These are phyloP conservation scores for Tetranychus piercei DNA, from an alignment of 2,888 invertebrate species.

Conservation along the genomic window DNA sequence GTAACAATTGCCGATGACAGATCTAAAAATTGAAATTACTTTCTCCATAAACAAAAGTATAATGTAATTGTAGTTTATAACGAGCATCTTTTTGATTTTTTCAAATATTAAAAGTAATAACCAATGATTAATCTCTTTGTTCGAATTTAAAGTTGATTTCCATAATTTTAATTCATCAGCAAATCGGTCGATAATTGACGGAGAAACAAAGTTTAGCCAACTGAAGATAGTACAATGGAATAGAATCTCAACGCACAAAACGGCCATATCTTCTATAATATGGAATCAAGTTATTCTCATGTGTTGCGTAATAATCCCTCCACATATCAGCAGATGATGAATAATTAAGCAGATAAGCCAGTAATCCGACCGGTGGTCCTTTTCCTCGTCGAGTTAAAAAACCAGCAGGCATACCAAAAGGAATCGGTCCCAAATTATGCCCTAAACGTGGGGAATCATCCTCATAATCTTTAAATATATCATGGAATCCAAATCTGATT, in stretches of 20 bases:
- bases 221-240: neutral
- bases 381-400: conserved; percentile 13
- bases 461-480: conserved; percentile 7
- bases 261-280: neutral
- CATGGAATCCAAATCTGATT: conserved; percentile 7
- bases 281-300: neutral
- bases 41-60: neutral
- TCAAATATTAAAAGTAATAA: too few relatives aligned
- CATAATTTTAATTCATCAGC: too few relatives aligned
- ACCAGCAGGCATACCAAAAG: conserved; percentile 17
- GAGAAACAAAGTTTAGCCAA: neutral
- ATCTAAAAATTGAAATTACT: neutral
- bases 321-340: conserved; percentile 1
- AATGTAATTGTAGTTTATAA: neutral
- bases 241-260: neutral
- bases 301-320: neutral
- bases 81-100: too few relatives aligned
- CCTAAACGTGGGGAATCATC: neutral
- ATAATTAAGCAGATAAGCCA: conserved; percentile 14
- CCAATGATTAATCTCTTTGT: too few relatives aligned
- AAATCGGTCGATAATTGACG: neutral
- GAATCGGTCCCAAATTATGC: conserved; percentile 5
- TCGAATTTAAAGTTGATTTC: too few relatives aligned
- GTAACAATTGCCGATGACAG: neutral
- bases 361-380: conserved; percentile 10